These are phyloP conservation scores for Centruroides vittatus DNA, from an alignment of 1,140 invertebrate species.

Conservation along the genomic window DNA sequence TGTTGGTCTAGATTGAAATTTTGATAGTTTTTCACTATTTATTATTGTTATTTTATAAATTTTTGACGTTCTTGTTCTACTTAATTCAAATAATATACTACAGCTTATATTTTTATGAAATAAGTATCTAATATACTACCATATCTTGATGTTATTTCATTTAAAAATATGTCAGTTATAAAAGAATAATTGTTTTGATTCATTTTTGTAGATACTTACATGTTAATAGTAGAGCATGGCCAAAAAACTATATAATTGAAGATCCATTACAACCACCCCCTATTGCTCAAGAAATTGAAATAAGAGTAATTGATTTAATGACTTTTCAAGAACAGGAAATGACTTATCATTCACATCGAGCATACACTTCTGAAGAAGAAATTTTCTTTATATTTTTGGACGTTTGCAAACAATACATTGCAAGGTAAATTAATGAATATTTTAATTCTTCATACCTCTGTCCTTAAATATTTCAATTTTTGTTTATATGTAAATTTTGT, in stretches of 20 bases:
- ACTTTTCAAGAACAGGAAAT: slow-evolving; percentile 63
- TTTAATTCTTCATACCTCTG: not conserved
- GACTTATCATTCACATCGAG: slow-evolving; percentile 68
- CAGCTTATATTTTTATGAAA: no score
- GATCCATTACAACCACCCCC: slow-evolving; percentile 68
- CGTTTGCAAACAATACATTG: slow-evolving; percentile 69
- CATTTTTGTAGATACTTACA: slow-evolving; percentile 51
- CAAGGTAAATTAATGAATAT: slow-evolving; percentile 42
- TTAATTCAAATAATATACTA: no score
- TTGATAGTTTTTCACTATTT: no score
- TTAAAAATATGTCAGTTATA: no score
- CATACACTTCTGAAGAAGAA: slow-evolving; percentile 72
- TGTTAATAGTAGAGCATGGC: slow-evolving; percentile 76
- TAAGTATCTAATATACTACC: no score
- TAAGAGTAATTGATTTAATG: slow-evolving; percentile 71
- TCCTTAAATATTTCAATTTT: not conserved
- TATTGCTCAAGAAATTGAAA: slow-evolving; percentile 81
- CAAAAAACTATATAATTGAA: slow-evolving; percentile 55
- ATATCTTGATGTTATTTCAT: no score
- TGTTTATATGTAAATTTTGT: no score
- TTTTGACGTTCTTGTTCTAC: no score
- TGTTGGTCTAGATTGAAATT: no score
- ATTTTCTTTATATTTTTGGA: slow-evolving; percentile 83
- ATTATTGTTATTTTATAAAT: no score
- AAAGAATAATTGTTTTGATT: no score